These are phyloP conservation scores for Rhagonycha lutea DNA, from an alignment of 2,888 invertebrate species.

Conservation along the genomic window DNA sequence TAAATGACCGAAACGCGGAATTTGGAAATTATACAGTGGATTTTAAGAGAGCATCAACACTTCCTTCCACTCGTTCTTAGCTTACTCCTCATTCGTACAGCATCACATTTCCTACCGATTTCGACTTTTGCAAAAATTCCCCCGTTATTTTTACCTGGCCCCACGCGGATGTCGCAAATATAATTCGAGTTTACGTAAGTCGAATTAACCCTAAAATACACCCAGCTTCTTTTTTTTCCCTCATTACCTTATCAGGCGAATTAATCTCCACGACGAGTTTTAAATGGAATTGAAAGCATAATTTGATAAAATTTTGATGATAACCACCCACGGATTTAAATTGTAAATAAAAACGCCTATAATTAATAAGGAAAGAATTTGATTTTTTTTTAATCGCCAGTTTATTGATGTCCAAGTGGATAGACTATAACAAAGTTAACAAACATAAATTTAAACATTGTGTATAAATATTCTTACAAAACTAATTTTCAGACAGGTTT, in stretches of 20 bases:
- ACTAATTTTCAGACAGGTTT: slow-evolving; percentile 11
- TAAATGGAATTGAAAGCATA: too few relatives aligned
- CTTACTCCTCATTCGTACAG: too few relatives aligned
- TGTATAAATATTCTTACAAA: slow-evolving; percentile 6
- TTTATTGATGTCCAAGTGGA: neutral
- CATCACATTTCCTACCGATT: too few relatives aligned
- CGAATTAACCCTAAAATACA: too few relatives aligned
- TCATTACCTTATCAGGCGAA: too few relatives aligned
- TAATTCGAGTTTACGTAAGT: too few relatives aligned
- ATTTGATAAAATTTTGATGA: too few relatives aligned
- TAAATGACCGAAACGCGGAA: neutral
- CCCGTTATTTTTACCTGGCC: neutral
- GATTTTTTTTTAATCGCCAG: neutral
- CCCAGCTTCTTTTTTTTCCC: too few relatives aligned
- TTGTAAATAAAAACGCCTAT: too few relatives aligned
- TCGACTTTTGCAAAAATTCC: neutral
- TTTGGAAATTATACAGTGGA: neutral
- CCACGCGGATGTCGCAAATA: neutral
- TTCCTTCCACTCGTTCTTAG: neutral
- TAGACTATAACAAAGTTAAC: slow-evolving; percentile 1
- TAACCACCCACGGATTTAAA: too few relatives aligned
- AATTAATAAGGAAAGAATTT: neutral
- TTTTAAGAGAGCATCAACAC: too few relatives aligned
- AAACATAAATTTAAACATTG: slow-evolving; percentile 1
- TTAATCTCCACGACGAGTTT: too few relatives aligned